These are phyloP conservation scores for Anneissia japonica DNA, from an alignment of 35 echinoderm and acorn worm species.

Conservation along the genomic window DNA sequence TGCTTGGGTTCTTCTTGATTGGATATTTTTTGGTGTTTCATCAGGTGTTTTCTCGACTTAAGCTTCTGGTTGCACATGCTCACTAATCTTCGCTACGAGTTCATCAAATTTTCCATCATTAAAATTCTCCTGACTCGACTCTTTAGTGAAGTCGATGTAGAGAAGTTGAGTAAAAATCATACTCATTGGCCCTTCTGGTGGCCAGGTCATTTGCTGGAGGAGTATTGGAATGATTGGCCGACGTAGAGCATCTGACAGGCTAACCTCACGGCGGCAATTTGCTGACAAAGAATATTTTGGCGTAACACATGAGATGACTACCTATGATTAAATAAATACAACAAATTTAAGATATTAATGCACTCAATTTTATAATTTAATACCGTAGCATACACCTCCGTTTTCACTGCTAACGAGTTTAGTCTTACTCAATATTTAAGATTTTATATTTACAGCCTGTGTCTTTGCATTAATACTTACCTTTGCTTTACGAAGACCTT, in stretches of 20 bases:
- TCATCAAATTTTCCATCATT: constrained; percentile 83
- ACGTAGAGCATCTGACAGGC: constrained; percentile 71
- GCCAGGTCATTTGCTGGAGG: constrained; percentile 79
- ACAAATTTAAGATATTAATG: too few species aligned
- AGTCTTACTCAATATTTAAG: too few species aligned
- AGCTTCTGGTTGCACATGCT: constrained; percentile 39
- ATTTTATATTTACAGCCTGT: too few species aligned
- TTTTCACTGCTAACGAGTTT: too few species aligned
- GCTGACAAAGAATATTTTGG: constrained; percentile 84
- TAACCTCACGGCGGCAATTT: constrained; percentile 91
- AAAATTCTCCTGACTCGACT: constrained; percentile 42
- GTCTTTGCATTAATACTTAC: too few species aligned
- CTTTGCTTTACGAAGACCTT: constrained; percentile 89
- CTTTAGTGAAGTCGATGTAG: constrained; percentile 83
- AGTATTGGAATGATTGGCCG: constrained; percentile 83
- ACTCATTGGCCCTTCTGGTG: constrained; percentile 89
- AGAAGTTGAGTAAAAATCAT: constrained; percentile 92
- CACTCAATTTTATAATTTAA: too few species aligned
- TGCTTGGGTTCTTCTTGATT: too few species aligned
- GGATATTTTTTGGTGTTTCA: too few species aligned
- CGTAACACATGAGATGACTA: constrained; percentile 79
- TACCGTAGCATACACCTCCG: too few species aligned
- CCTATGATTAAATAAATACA: too few species aligned
- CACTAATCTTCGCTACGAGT: constrained; percentile 55
- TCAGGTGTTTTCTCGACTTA: too few species aligned